Conservation (phyloP, 1,140 invertebrate species). For the Stegodyphus mimosarum region DNA sequence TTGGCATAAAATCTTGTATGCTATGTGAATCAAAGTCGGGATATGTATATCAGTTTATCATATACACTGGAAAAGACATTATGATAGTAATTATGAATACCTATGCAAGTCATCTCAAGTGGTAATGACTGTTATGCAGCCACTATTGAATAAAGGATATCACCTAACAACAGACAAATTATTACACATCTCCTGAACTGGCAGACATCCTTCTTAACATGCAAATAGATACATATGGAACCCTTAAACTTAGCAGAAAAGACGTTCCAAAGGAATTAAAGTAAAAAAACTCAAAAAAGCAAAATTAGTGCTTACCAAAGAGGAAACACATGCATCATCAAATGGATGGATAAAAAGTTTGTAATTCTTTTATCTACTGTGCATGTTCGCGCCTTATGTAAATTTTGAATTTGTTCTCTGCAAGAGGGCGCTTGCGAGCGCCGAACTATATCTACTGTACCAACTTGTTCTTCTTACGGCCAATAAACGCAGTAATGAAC, state of each 20-base stretch:
- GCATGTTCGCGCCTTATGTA: no score
- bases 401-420: no score
- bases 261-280: constrained; percentile 4
- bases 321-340: neutral
- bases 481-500: no score
- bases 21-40: neutral
- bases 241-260: neutral
- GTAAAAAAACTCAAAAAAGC: neutral
- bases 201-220: constrained; percentile 1
- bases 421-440: no score
- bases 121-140: neutral
- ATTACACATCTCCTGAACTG: neutral
- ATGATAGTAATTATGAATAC: constrained; percentile 4
- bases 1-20: constrained; percentile 1
- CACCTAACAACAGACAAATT: constrained; percentile 6
- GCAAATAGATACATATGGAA: constrained; percentile 7
- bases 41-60: neutral
- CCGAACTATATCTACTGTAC: no score
- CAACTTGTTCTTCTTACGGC: no score
- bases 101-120: constrained; percentile 16
- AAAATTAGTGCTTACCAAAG: constrained; percentile 1
- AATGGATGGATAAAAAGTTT: constrained; percentile 8
- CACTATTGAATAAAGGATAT: constrained; percentile 8
- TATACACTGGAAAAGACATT: neutral
- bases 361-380: neutral